Base-by-base conservation (phyloP, 1,140 invertebrate species). In the Notospermus geniculatus region DNA sequence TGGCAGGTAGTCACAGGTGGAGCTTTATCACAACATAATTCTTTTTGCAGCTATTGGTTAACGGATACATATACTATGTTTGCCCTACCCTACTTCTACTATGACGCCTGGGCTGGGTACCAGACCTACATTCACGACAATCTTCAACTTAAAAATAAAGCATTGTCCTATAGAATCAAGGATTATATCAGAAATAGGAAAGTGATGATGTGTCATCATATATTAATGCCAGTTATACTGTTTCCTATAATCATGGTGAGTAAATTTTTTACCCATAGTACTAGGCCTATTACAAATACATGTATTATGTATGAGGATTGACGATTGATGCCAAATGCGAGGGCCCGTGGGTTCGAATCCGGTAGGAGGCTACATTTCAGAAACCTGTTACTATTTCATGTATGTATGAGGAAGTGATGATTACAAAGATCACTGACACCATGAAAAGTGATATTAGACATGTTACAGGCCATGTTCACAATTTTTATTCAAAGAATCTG, bases 21-120 rank as follows among this genome's bases (percentile, higher is more conserved):
- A 27, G 5, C 13, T 19, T 54, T 30, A n/a, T 25, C 43, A 4
- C 22, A 28, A 50, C 17, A 22, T 50, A 27, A 7, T 57, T 64
- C 29, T 43, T 60, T 58, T 75, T 76, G 25, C 66, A 77, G 75
- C 9, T 87, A 89, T 77, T 88, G 86, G 73, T 82, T 89, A 64
- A 88, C 87, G 22, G 87, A 90, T 72, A 85, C 85, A 0, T 90
- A 90, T 77, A 87, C 88, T 0, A 89, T 86, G 86, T 90, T 90
- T 75, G 88, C 87, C 2, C 84, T 88, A 30, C 87, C 89, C 0
- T 90, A 90, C 75, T 90, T 90, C 72, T 84, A 88, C 74, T 89
- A 89, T 69, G 88, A 89, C 74, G 86, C 88, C 54, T 88, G 87
- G 87, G 88, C 72, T 25, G 80, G 80, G 74, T 79, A 75, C 63